A percentile compares a stretch with the other conserved stretches of the same genome.
phyloP scores from a whole-genome alignment of 1,140 invertebrate genomes.

The Formica exsecta region DNA sequence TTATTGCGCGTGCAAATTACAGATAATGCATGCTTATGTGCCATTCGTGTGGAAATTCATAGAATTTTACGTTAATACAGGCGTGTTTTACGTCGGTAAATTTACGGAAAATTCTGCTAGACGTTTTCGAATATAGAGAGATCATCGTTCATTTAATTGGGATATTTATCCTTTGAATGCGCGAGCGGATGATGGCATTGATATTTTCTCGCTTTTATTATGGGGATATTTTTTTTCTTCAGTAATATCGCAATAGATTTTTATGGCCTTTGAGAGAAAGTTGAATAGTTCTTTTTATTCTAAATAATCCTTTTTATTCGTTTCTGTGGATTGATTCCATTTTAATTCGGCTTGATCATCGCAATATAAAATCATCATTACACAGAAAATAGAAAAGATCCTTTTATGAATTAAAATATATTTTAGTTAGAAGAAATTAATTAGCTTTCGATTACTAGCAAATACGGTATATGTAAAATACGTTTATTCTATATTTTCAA shows the following conservation, averaged over 20 bases:
- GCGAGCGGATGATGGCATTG: neutral
- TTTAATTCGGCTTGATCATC: neutral
- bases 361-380: neutral
- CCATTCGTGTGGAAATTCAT: conserved; percentile 4
- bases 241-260: conserved; percentile 5
- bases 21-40: conserved; percentile 21
- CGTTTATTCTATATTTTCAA: neutral
- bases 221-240: neutral
- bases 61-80: conserved; percentile 18
- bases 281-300: neutral
- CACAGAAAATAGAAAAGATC: neutral
- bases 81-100: neutral
- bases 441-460: neutral
- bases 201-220: neutral
- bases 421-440: neutral
- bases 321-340: neutral
- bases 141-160: neutral
- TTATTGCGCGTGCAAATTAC: conserved; percentile 50
- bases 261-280: neutral
- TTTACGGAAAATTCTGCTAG: conserved; percentile 6
- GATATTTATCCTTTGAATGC: conserved; percentile 18
- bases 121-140: neutral
- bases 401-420: neutral
- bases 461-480: neutral
- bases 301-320: neutral